phyloP scores from a whole-genome alignment of 2,113 vertebrate genomes.

The Trogon melanurus region DNA sequence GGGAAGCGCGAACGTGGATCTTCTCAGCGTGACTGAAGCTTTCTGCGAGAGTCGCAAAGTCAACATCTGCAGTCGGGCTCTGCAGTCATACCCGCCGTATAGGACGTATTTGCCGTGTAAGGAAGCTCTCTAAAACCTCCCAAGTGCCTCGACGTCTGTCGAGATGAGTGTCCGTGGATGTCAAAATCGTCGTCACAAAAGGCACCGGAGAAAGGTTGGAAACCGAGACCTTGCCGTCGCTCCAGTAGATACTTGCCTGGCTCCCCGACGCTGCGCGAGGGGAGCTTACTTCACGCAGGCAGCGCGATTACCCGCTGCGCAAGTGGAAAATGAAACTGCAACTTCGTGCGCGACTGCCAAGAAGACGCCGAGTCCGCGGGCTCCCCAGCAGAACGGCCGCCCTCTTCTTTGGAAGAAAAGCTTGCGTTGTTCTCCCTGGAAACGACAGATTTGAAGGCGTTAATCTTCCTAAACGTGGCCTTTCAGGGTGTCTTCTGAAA shows the following conservation, averaged over 20 bases:
- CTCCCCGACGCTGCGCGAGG: background rate
- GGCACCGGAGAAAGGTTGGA: background rate
- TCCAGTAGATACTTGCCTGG: background rate
- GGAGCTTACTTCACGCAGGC: background rate
- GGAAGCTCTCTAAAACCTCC: background rate
- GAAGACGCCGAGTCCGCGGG: background rate
- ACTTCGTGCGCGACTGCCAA: background rate
- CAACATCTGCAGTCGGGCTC: background rate
- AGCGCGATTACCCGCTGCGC: background rate
- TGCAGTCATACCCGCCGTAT: accelerated
- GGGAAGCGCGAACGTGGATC: background rate
- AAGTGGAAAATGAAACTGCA: slow-evolving; percentile 28
- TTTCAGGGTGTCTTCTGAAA: background rate
- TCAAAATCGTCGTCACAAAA: background rate
- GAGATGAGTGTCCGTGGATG: background rate
- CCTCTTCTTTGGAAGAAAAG: background rate
- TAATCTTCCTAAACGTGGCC: background rate
- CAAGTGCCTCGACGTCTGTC: background rate
- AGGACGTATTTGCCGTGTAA: background rate
- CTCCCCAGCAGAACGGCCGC: background rate
- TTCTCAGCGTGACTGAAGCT: background rate
- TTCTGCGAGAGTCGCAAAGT: background rate
- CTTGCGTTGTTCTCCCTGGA: background rate
- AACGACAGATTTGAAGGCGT: background rate
- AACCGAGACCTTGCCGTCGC: background rate